Evolutionary conservation across 2,113 vertebrate genomes (phyloP), one percentile per base, ranked within the genome.

Genomic region (Syngnathus floridae): DNA sequence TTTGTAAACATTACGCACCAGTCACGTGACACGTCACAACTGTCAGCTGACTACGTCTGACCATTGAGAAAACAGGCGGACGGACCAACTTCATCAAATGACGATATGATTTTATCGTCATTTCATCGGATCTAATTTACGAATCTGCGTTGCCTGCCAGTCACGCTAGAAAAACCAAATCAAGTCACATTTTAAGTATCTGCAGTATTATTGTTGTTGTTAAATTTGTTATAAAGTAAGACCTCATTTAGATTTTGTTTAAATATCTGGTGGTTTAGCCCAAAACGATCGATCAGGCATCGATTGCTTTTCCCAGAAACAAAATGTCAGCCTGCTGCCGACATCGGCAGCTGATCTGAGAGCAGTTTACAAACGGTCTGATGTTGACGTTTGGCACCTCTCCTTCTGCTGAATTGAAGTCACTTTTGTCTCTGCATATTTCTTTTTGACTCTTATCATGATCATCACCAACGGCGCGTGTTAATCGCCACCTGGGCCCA

Each of bases 401-500:
- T 38, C 14, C n/a, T 41, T 22, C 60, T 43, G 4, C 8, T 63
- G 9, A 14, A 11, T 49, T 3, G 9, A 21, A n/a, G 17, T 35
- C 31, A n/a, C 19, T 7, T 38, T 36, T 16, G 12, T 40, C 5
- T 17, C 40, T 41, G 40, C 4, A 19, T 62, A 21, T 26, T 62
- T 62, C n/a, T 43, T 22, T 55, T 7, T 61, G n/a, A 19, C n/a
- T 43, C 11, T 61, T 43, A 61, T 61, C 59, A 26, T 16, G 59
- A 41, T 21, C 21, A 6, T 43, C 37, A 41, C 59, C 14, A 38
- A 26, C 58, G 12, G 37, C 43, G 16, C 70, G 92, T 4, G 68
- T 91, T 84, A 54, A 82, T 88, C 59, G 73, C 91, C 64, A 54
- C 26, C 26, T 19, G 7, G 5, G 45, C 11, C 14, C 26, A n/a